These are phyloP conservation scores for Pyralis farinalis DNA, from an alignment of 2,888 invertebrate species.

Conservation along the genomic window DNA sequence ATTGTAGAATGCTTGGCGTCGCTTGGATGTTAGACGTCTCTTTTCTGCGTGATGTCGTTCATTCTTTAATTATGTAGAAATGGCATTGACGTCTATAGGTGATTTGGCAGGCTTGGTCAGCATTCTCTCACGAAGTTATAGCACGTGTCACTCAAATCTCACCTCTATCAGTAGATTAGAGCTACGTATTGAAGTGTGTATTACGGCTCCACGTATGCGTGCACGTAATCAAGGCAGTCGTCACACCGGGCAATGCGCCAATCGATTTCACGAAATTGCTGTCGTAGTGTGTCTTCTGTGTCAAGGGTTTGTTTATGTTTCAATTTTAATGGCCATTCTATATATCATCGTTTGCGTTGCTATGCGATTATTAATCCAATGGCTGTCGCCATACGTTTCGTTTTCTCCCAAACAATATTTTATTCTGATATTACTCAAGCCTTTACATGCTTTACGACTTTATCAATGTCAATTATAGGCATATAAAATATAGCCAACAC, in stretches of 20 bases:
- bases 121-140: too few relatives aligned
- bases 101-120: too few relatives aligned
- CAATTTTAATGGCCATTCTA: not conserved
- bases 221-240: not conserved
- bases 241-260: slow-evolving; percentile 43
- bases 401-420: not conserved
- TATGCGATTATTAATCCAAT: not conserved
- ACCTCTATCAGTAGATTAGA: too few relatives aligned
- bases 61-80: too few relatives aligned
- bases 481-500: slow-evolving; percentile 9
- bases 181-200: not conserved
- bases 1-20: too few relatives aligned
- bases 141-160: too few relatives aligned
- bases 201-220: not conserved
- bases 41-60: too few relatives aligned
- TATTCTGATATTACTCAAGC: not conserved
- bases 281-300: slow-evolving; percentile 26
- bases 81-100: too few relatives aligned
- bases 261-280: slow-evolving; percentile 45
- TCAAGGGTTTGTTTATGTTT: slow-evolving; percentile 29
- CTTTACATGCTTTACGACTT: not conserved
- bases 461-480: slow-evolving; percentile 1
- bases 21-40: too few relatives aligned
- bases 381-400: not conserved
- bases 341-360: not conserved